Base-by-base conservation (phyloP, 2,888 invertebrate genomes). In the Plebejus argus region DNA sequence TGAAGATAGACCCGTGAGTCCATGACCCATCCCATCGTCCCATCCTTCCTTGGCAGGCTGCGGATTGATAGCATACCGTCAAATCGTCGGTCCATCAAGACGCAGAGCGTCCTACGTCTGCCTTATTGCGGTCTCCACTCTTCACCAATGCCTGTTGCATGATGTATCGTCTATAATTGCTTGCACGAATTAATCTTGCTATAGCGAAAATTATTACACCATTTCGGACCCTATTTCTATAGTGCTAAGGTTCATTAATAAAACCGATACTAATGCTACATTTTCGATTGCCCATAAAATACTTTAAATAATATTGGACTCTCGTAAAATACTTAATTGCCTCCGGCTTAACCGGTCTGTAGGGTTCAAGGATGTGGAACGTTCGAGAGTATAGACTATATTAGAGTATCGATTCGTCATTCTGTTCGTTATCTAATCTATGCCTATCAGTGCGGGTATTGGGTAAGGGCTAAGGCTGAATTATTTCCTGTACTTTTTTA, bases 321-420 rank as follows among this genome's bases (percentile, higher is more conserved):
- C 12, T 23, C 61, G 4, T 61, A 12, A 61, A 61, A 61, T 61
- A 23, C 23, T 61, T 61, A 61, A 61, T 61, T 20, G 10, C 10
- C 61, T 61, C 61, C 61, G 61, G 23, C 61, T 23, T 0, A 23
- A 61, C 61, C 61, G 61, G 61, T 61, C 61, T 5, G 12, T 61
- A 61, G 61, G 61, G 61, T 61, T 61, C 61, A 61, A 23, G 20
- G 61, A 61, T 23, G 23, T 61, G 23, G 61, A 61, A 61, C 61
- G 61, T 61, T 61, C 61, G 20, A 61, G 61, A 61, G 23, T 39
- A 39, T 39, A 8, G n/a, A n/a, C n/a, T n/a, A n/a, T n/a, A n/a
- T n/a, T n/a, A n/a, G 8, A 39, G 10, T 61, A 61, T 61, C 61
- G 61, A 61, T 23, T 23, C 23, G 61, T 61, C 61, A 23, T 61